Evolutionary conservation across 2,888 invertebrate genomes (phyloP).

Genomic region (Sarcophaga carnaria): DNA sequence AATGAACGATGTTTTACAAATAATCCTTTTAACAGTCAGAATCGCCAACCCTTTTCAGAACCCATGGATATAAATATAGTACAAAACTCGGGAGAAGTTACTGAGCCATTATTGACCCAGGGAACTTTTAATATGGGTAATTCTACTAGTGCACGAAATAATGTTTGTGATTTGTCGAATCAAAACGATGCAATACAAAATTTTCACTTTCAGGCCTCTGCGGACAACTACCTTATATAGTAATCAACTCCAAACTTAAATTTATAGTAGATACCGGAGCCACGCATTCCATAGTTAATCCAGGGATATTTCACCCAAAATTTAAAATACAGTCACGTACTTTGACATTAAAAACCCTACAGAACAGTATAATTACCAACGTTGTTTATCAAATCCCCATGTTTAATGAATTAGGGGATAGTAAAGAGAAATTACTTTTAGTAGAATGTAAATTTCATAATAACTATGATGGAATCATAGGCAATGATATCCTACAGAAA

Average conservation of each 20-base stretch:
- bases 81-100: too few species aligned
- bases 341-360: background rate
- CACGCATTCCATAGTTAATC: conserved; percentile 24
- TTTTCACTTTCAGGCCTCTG: too few species aligned
- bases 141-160: background rate
- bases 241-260: background rate
- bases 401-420: too few species aligned
- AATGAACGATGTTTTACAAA: too few species aligned
- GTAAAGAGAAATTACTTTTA: conserved; percentile 60
- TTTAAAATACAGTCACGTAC: background rate
- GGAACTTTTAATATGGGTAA: too few species aligned
- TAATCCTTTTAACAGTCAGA: too few species aligned
- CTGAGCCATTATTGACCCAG: too few species aligned
- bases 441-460: conserved; percentile 42
- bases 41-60: too few species aligned
- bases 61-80: too few species aligned
- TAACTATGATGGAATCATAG: conserved; percentile 33
- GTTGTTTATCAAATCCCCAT: too few species aligned
- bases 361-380: too few species aligned
- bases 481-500: conserved; percentile 25
- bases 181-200: too few species aligned
- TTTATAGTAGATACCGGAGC: conserved; percentile 11
- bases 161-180: background rate
- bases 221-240: background rate
- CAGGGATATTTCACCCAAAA: conserved; percentile 17